Base-by-base conservation (phyloP, 2,888 invertebrate genomes). In the Melitaea athalia region DNA sequence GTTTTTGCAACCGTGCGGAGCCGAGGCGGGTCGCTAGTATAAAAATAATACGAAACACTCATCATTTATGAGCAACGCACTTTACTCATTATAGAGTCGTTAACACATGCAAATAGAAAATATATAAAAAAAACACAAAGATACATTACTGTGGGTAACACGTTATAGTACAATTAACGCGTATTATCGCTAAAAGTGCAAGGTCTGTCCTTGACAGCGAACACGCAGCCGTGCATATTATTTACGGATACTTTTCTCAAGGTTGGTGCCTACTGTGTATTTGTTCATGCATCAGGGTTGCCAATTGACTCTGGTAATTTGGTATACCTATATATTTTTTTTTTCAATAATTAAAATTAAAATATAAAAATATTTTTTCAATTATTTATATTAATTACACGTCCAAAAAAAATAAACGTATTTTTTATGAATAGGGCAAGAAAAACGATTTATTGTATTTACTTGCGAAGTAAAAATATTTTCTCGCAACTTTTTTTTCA, bases 201-300 rank as follows among this genome's bases (percentile, higher is more conserved):
- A 80, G 77, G 78, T 43, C 67, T 78, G 81, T 72, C 84, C 85
- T 84, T 81, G 83, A 79, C 77, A 77, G 71, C 64, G 63, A 65
- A 53, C 71, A 59, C 31, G 52, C 67, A 60, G 59, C 65, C 12
- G 63, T 8, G 66, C 12, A n/a, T 15, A 63, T 74, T 74, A 75
- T 77, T 76, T 74, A 74, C 76, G 74, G 63, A 71, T 64, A 64
- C 63, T 55, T 53, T 43, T 15, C 61, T 52, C 71, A 69, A 74
- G 74, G 74, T 68, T 57, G 57, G 42, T 67, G 68, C 69, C 55
- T 49, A 55, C 38, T 45, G 69, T 65, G 70, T 70, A 72, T 72
- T 71, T 70, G 69, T 66, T 59, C n/a, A 1, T 12, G 10, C 11
- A 14, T 45, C n/a, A 49, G 38, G 38, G 38, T 38, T 38, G 38